A percentile compares a stretch with the other conserved stretches of the same genome.
Evolutionary conservation across 2,888 invertebrate genomes (phyloP).

Genomic region (Stenchaetothrips biformis): DNA sequence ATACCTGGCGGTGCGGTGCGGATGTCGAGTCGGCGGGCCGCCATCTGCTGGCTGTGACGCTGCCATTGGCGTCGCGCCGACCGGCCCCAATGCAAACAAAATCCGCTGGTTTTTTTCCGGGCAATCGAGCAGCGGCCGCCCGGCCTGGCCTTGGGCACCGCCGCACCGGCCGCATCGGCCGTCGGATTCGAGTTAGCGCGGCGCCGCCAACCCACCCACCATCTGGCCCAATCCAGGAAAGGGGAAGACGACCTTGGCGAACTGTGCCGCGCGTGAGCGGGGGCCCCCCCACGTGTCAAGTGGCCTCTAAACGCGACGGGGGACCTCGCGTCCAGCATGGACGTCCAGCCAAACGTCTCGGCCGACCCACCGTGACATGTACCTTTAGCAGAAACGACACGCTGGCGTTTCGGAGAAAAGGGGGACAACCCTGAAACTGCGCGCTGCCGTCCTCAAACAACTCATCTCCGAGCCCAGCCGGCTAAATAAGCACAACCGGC

Average conservation of each 20-base stretch:
- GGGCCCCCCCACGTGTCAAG: not conserved
- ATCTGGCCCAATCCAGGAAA: not conserved
- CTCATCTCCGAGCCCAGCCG: too few relatives aligned
- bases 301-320: not conserved
- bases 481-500: too few relatives aligned
- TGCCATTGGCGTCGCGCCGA: slow-evolving; percentile 33
- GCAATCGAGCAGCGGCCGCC: too few relatives aligned
- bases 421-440: not conserved
- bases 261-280: too few relatives aligned
- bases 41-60: slow-evolving; percentile 27
- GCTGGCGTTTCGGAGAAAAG: not conserved
- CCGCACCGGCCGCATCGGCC: too few relatives aligned
- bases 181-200: too few relatives aligned
- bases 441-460: too few relatives aligned
- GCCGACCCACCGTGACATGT: not conserved
- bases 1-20: not conserved
- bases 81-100: too few relatives aligned
- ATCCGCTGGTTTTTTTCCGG: too few relatives aligned
- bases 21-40: not conserved
- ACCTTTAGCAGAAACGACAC: not conserved
- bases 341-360: not conserved
- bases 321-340: not conserved
- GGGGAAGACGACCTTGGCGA: not conserved
- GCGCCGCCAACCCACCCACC: not conserved
- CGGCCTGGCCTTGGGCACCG: too few relatives aligned